phyloP scores from a whole-genome alignment of 2,888 invertebrate genomes.

The Amphiduros pacificus region DNA sequence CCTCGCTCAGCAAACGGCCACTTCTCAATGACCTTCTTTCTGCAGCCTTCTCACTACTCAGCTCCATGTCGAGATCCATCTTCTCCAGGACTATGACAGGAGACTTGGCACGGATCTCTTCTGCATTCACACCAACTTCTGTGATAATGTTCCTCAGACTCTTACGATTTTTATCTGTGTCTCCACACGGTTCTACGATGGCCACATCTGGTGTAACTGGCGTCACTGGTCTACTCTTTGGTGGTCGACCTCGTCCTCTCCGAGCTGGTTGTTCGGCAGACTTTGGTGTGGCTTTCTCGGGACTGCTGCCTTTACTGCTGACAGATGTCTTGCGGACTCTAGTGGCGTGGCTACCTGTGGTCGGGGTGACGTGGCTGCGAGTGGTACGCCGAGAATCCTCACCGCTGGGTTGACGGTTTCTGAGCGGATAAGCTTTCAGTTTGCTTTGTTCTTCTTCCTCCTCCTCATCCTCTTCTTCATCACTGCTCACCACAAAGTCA shows the following conservation, averaged over 20 bases:
- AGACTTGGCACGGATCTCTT: neutral
- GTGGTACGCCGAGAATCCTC: slow-evolving; percentile 3
- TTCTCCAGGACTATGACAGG: neutral
- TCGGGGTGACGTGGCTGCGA: neutral
- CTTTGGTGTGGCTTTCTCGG: no score
- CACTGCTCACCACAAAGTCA: slow-evolving; percentile 58
- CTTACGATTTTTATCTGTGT: no score
- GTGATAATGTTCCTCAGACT: no score
- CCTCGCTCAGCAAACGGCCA: neutral
- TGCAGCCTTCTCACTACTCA: neutral
- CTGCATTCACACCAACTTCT: slow-evolving; percentile 3
- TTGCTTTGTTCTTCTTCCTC: slow-evolving; percentile 15
- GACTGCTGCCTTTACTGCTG: no score
- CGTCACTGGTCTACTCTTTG: slow-evolving; percentile 3
- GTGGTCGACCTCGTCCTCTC: slow-evolving; percentile 15
- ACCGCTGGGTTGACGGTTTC: no score
- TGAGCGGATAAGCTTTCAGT: neutral
- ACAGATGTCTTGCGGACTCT: neutral
- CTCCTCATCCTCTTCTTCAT: slow-evolving; percentile 51
- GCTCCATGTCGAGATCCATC: neutral
- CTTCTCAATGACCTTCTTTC: no score
- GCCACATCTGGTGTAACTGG: no score
- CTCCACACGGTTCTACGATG: no score
- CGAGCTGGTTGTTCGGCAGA: no score
- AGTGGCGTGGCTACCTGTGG: no score